A percentile compares a stretch with the other conserved stretches of the same genome.
phyloP scores from a whole-genome alignment of 1,140 invertebrate species.

The Drosophila guanche region DNA sequence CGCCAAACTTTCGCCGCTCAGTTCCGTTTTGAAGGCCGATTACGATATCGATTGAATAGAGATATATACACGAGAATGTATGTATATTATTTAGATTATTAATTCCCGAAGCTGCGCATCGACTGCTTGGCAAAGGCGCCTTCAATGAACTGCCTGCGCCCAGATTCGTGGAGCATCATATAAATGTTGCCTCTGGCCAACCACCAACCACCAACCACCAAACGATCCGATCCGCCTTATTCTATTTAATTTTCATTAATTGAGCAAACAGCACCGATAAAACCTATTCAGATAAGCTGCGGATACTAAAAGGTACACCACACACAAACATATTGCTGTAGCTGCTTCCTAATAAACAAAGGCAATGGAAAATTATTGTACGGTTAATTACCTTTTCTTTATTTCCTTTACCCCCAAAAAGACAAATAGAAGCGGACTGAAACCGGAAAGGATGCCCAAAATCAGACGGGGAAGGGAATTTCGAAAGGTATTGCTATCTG shows the following conservation, averaged over 20 bases:
- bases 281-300: constrained; percentile 52
- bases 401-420: constrained; percentile 28
- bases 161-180: constrained; percentile 47
- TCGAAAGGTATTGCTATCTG: no score
- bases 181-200: constrained; percentile 24
- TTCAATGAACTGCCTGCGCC: constrained; percentile 52
- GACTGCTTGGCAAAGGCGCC: constrained; percentile 30
- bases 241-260: constrained; percentile 77
- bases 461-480: constrained; percentile 6
- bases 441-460: constrained; percentile 34
- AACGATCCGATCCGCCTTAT: constrained; percentile 24
- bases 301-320: constrained; percentile 53
- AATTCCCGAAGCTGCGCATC: constrained; percentile 31
- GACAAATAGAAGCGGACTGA: constrained; percentile 26
- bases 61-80: constrained; percentile 2
- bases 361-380: constrained; percentile 14
- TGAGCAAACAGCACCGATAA: constrained; percentile 60
- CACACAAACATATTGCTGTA: constrained; percentile 1
- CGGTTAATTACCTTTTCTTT: constrained; percentile 43
- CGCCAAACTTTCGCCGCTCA: constrained; percentile 73
- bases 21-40: constrained; percentile 72
- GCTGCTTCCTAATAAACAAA: constrained; percentile 47
- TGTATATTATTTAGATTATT: constrained; percentile 4
- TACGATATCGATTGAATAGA: constrained; percentile 11
- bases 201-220: constrained; percentile 3